Percentiles rank a stretch among this genome's conserved stretches.
Evolutionary conservation across 2,888 invertebrate genomes (phyloP).

Genomic region (Stenichneumon culpator): DNA sequence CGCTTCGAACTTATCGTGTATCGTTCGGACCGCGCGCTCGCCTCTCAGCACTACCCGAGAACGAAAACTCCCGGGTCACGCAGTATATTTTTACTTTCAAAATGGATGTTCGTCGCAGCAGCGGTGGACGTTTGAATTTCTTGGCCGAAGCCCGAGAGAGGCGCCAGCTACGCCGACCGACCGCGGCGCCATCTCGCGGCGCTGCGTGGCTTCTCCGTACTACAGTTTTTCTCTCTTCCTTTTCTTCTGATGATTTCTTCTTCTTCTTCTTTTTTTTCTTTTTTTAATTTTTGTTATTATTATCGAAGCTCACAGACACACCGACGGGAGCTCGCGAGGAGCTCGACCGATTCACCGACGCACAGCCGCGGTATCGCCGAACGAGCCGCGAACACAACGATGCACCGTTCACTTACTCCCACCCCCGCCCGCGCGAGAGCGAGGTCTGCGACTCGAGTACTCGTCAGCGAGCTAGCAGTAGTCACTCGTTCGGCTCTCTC

Average conservation of each 20-base stretch:
- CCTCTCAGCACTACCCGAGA: slow-evolving; percentile 37
- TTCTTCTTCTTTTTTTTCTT: background rate
- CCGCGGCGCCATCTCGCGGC: slow-evolving; percentile 63
- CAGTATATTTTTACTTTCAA: slow-evolving; percentile 83
- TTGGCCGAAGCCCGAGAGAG: slow-evolving; percentile 63
- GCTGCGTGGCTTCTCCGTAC: background rate
- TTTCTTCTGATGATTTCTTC: background rate
- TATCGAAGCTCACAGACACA: background rate
- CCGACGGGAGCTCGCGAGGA: background rate
- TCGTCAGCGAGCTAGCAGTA: slow-evolving; percentile 54
- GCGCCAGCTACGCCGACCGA: slow-evolving; percentile 61
- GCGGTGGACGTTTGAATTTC: slow-evolving; percentile 73
- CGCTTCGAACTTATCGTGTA: slow-evolving; percentile 15
- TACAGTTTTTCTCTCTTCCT: background rate
- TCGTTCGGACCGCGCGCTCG: slow-evolving; percentile 16
- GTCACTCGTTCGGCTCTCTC: slow-evolving; percentile 47
- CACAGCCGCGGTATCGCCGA: slow-evolving; percentile 3
- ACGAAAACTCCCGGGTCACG: slow-evolving; percentile 77
- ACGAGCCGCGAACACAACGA: slow-evolving; percentile 46
- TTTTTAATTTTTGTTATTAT: background rate
- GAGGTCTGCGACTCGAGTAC: slow-evolving; percentile 58
- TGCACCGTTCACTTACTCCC: slow-evolving; percentile 61
- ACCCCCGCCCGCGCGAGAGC: slow-evolving; percentile 65
- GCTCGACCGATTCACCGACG: background rate
- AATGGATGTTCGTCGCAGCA: slow-evolving; percentile 76